Conservation (phyloP, 2,888 invertebrate genomes). For the Microctonus aethiopoides region DNA sequence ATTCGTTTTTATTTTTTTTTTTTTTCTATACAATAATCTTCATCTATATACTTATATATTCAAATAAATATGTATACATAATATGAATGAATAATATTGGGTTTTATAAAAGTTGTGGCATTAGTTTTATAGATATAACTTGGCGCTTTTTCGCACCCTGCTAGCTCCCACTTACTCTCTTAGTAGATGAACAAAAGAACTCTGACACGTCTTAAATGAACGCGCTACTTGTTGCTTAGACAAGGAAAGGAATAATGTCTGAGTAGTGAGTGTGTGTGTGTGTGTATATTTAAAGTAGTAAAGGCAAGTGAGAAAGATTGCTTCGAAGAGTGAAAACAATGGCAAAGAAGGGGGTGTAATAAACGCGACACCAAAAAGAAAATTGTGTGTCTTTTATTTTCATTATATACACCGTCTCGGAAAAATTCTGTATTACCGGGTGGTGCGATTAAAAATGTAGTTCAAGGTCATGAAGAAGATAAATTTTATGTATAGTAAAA, state of each 20-base stretch:
- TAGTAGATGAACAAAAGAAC: conserved; percentile 66
- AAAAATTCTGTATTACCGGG: conserved; percentile 51
- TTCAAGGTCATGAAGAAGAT: conserved; percentile 59
- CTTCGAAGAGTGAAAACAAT: conserved; percentile 30
- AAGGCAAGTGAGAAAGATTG: conserved; percentile 45
- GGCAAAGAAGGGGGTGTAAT: conserved; percentile 31
- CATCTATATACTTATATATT: too few relatives aligned
- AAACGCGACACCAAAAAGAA: conserved; percentile 50
- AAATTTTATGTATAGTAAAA: too few relatives aligned
- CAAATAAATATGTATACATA: too few relatives aligned
- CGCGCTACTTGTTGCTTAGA: conserved; percentile 67
- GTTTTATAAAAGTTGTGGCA: too few relatives aligned
- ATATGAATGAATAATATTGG: too few relatives aligned
- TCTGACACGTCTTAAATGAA: conserved; percentile 67
- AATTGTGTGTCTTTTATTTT: conserved; percentile 66
- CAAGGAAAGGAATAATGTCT: conserved; percentile 46
- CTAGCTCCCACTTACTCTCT: too few relatives aligned
- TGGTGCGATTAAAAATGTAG: conserved; percentile 66
- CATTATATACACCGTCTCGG: conserved; percentile 49
- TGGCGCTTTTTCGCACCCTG: too few relatives aligned
- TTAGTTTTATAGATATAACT: too few relatives aligned
- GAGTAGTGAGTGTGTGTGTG: too few relatives aligned
- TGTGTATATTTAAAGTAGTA: too few relatives aligned
- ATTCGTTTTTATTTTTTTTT: conserved; percentile 14
- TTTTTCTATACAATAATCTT: background rate